Evolutionary conservation across 2,888 invertebrate species (phyloP).

Genomic region (Zonitis immaculata): DNA sequence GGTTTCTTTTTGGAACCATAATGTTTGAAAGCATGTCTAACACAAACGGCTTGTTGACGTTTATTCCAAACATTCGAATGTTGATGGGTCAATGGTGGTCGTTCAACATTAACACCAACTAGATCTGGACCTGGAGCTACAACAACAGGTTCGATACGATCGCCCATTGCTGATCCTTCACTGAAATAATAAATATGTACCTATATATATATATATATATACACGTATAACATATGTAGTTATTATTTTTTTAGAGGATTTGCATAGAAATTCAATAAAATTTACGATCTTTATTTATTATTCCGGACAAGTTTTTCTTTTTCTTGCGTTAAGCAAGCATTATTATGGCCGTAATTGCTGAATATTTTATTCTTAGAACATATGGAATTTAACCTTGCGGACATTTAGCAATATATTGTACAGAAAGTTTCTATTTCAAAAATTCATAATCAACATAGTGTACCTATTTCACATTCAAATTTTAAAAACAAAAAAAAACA

Average conservation of each 20-base stretch:
- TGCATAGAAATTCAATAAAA: too few species aligned
- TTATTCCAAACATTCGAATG: slow-evolving; percentile 59
- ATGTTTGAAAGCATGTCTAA: slow-evolving; percentile 82
- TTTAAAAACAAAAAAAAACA: too few species aligned
- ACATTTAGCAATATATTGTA: slow-evolving; percentile 21
- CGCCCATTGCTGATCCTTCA: slow-evolving; percentile 47
- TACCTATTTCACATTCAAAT: too few species aligned
- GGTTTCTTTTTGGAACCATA: slow-evolving; percentile 85
- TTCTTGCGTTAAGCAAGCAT: neutral
- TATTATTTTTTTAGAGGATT: too few species aligned
- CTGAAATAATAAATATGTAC: too few species aligned
- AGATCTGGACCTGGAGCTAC: slow-evolving; percentile 44
- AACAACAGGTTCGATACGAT: slow-evolving; percentile 41
- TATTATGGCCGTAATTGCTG: neutral
- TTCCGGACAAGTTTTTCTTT: neutral
- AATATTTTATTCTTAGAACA: slow-evolving; percentile 22
- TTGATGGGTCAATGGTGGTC: slow-evolving; percentile 45
- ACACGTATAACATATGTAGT: too few species aligned
- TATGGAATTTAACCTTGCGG: slow-evolving; percentile 29
- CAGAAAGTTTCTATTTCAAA: slow-evolving; percentile 22
- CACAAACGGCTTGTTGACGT: slow-evolving; percentile 80
- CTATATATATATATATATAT: too few species aligned
- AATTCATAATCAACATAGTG: too few species aligned
- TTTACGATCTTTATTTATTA: neutral
- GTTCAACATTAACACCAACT: slow-evolving; percentile 44